Base-by-base conservation (phyloP, 2,113 vertebrate species). In the Candoia aspera region DNA sequence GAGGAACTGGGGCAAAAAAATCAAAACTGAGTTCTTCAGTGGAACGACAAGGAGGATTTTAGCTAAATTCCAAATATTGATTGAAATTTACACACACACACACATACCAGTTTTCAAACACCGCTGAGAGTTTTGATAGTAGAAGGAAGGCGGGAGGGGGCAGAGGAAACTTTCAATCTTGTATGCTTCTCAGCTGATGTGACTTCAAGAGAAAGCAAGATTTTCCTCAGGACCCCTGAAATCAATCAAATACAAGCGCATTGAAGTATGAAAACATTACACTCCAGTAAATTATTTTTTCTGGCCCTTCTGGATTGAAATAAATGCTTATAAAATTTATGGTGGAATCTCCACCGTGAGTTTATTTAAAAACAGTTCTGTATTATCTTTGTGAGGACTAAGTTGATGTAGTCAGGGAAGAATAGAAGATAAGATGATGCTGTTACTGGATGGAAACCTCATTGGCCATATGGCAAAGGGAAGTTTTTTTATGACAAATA, bases 11-110 rank as follows among this genome's bases (percentile, higher is more conserved):
- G 86, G 90, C 87, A 62, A 2, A 92, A 90, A 83, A 23, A 85
- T 57, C 58, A 2, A 59, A 94, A 95, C 94, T 49, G 53, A 33
- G 57, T 92, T 42, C 84, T 46, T 87, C 92, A 93, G 53, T 0
- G 1, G 90, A 73, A 54, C 92, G 89, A 92, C 90, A 88, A 92
- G n/a, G 83, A 86, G 62, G 49, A n/a, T 90, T 96, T 96, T 95
- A 94, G 96, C 54, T 93, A 93, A 93, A 94, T 94, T 91, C 59
- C 46, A 94, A 88, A 95, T 91, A 19, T 62, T 68, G 90, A 87
- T 92, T 93, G 89, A 90, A 94, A 46, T 93, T 94, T 21, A 5
- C 29, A 17, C 15, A n/a, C 49, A n/a, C 24, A 9, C 53, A 29
- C 11, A 55, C 11, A 55, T 49, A 86, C 4, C 49, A 5, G 4